Evolutionary conservation across 2,113 vertebrate genomes (phyloP).

Genomic region (human (Homo sapiens)): DNA sequence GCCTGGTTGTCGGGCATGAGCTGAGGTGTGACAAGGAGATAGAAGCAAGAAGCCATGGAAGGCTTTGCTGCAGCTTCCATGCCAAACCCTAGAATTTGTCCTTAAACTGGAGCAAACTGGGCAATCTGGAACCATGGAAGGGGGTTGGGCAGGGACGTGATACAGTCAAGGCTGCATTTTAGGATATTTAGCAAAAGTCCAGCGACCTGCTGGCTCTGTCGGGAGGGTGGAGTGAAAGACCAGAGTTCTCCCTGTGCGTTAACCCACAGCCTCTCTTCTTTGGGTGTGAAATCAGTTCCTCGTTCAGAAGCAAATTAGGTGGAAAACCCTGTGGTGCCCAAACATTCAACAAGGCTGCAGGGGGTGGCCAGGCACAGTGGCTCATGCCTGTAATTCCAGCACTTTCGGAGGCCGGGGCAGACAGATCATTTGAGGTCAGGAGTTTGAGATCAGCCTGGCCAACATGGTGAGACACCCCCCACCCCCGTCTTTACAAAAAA

Average conservation of each 20-base stretch:
- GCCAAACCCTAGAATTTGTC: not conserved
- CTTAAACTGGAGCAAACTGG: not conserved
- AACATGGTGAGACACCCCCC: not conserved
- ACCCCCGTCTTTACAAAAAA: not conserved
- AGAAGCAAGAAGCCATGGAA: not conserved
- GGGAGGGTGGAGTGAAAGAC: not conserved
- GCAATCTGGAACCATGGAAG: not conserved
- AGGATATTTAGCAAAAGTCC: not conserved
- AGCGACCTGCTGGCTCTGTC: not conserved
- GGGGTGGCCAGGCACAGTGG: not conserved
- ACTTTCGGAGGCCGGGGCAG: not conserved
- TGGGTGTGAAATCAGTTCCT: not conserved
- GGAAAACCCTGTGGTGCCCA: not conserved
- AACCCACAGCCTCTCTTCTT: not conserved
- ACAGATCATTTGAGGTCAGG: not conserved
- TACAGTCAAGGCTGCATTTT: not conserved
- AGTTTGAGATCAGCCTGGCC: not conserved
- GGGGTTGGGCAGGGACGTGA: not conserved
- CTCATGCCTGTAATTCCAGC: not conserved
- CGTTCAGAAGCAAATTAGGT: not conserved
- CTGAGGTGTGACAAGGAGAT: rapidly evolving
- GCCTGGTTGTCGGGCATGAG: not conserved
- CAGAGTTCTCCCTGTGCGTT: not conserved
- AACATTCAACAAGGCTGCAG: not conserved
- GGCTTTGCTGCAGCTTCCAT: not conserved